Conservation (phyloP, 2,797 vertebrate species). For the Crocodylus rhombifer region DNA sequence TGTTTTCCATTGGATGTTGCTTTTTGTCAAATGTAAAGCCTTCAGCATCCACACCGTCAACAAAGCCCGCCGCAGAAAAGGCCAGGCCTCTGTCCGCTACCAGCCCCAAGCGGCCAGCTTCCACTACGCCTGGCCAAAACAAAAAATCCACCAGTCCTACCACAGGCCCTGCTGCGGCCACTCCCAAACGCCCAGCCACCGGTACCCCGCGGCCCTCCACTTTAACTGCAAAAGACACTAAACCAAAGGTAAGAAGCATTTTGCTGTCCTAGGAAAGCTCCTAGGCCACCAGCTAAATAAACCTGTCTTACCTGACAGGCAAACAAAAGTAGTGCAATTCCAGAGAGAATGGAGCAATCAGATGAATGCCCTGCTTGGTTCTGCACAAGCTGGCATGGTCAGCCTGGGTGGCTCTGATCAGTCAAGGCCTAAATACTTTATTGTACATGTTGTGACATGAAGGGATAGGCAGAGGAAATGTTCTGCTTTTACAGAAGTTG, state of each 20-base stretch:
- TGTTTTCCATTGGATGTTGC: slow-evolving; percentile 70
- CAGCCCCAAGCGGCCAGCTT: slow-evolving; percentile 84
- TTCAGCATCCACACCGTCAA: slow-evolving; percentile 69
- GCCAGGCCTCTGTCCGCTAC: slow-evolving; percentile 80
- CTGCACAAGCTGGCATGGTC: accelerated
- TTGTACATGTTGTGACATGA: neutral
- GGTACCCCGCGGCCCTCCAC: slow-evolving; percentile 77
- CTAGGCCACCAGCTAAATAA: accelerated
- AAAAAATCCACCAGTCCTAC: slow-evolving; percentile 86
- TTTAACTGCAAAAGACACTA: slow-evolving; percentile 85
- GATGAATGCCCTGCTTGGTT: accelerated
- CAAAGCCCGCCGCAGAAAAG: slow-evolving; percentile 82
- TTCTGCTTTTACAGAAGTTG: accelerated
- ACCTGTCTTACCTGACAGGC: accelerated
- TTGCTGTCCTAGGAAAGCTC: neutral
- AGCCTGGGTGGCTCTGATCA: neutral
- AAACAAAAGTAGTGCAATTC: accelerated
- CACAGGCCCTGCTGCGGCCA: slow-evolving; percentile 75
- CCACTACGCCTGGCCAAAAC: slow-evolving; percentile 78
- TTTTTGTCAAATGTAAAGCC: slow-evolving; percentile 80
- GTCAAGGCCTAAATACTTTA: accelerated
- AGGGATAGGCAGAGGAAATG: neutral
- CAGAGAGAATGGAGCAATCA: accelerated
- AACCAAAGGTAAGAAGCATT: slow-evolving; percentile 88
- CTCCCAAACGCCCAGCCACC: slow-evolving; percentile 83